Percentiles rank a stretch among this genome's conserved stretches.
phyloP scores from a whole-genome alignment of 2,113 vertebrate genomes.

The Chlorodrepanis virens region DNA sequence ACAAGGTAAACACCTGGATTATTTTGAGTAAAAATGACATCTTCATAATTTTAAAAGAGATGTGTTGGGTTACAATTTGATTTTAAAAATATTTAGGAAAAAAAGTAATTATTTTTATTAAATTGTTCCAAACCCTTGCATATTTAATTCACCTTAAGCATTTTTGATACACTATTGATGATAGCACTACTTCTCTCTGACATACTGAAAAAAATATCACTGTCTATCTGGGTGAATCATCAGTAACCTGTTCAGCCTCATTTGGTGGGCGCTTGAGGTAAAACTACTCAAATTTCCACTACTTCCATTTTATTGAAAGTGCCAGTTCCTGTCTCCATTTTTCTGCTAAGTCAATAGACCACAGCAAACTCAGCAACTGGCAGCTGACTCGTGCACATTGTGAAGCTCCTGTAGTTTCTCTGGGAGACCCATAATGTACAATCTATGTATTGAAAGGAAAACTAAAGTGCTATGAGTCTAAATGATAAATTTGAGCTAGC shows the following conservation, averaged over 20 bases:
- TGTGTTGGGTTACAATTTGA: neutral
- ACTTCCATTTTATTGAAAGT: neutral
- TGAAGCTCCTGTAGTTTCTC: neutral
- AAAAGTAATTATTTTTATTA: neutral
- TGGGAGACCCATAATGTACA: neutral
- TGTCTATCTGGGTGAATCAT: neutral
- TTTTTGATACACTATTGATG: neutral
- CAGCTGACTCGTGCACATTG: neutral
- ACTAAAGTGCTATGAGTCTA: neutral
- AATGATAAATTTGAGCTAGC: neutral
- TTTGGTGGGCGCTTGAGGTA: neutral
- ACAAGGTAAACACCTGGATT: fast-evolving
- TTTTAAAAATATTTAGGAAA: neutral
- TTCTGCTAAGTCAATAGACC: neutral
- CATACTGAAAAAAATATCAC: neutral
- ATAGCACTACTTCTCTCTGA: neutral
- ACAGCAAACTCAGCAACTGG: neutral
- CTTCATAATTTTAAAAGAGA: neutral
- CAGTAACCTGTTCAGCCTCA: neutral
- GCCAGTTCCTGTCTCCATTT: neutral
- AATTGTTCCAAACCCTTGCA: neutral
- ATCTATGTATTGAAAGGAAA: neutral
- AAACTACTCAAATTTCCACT: neutral
- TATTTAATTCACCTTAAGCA: neutral
- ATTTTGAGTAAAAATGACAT: neutral